Evolutionary conservation across 2,113 vertebrate species (phyloP), one percentile per base, ranked within the genome.

Genomic region (Rana temporaria): DNA sequence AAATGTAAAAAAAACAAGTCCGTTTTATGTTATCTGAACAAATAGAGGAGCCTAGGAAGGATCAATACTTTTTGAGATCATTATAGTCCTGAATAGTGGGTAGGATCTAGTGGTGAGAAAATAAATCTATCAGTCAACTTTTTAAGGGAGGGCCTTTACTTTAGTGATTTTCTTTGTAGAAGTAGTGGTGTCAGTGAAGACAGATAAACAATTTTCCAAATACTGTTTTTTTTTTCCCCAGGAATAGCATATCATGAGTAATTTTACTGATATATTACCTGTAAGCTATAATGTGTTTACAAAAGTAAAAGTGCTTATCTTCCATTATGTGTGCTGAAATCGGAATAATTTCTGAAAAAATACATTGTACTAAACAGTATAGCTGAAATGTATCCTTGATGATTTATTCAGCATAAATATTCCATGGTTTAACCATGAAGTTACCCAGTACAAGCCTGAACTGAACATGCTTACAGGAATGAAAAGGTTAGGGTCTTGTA

Each of bases 261-360:
- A 73, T 57, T 73, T 57, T 73, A 32, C 70, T 56, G 70, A 57
- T 57, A 73, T 56, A 73, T 73, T 73, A 56, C 24, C 48, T 16
- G 42, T 71, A 55, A n/a, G 70, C 24, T 57, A 18, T 56, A 73
- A 57, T 26, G 24, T 73, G 70, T 73, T 73, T 73, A 73, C 70
- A 14, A 26, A 52, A 32, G 70, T 56, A 34, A 9, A 74, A 73
- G n/a, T 75, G 53, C 60, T 42, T 22, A 42, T 22, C 32, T 75
- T 22, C 56, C 19, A 20, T 75, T 55, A 55, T 56, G 17, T 48
- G 48, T 71, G 69, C 19, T 26, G 6, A 18, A 15, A 71, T 55
- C 22, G 12, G 48, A 55, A 55, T 24, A 17, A 26, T 56, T 26
- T 71, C 18, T 4, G 6, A 30, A 19, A 19, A 18, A 24, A 26